Evolutionary conservation across 2,797 vertebrate genomes (phyloP).

Genomic region (Semotilus atromaculatus): DNA sequence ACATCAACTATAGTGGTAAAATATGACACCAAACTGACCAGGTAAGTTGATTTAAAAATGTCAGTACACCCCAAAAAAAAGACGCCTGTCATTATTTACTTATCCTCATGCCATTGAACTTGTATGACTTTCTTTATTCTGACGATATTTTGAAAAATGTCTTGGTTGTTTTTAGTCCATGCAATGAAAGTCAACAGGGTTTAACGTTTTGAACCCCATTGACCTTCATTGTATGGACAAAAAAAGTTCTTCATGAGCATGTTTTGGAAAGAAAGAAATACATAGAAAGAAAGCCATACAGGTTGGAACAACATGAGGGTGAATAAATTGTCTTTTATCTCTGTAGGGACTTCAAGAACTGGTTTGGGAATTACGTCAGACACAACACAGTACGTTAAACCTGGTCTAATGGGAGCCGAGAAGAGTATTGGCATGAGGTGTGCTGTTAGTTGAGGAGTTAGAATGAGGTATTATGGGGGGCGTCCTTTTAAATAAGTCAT

Average conservation of each 20-base stretch:
- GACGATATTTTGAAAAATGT: not conserved
- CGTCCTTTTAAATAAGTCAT: conserved; percentile 11
- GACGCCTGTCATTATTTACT: not conserved
- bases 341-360: not conserved
- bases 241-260: not conserved
- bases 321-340: not conserved
- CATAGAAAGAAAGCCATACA: not conserved
- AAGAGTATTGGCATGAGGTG: conserved; percentile 24
- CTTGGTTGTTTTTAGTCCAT: not conserved
- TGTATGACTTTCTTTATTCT: not conserved
- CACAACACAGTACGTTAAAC: conserved; percentile 20
- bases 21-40: not conserved
- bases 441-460: conserved; percentile 29
- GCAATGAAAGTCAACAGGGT: not conserved
- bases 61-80: not conserved
- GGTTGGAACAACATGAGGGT: not conserved
- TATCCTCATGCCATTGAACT: not conserved
- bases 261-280: not conserved
- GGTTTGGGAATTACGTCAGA: not conserved
- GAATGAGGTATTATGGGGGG: conserved; percentile 37
- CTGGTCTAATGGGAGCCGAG: conserved; percentile 13
- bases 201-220: not conserved
- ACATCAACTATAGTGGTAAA: conserved; percentile 11
- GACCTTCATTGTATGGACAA: not conserved
- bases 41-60: not conserved